A percentile compares a stretch with the other conserved stretches of the same genome.
Conservation (phyloP, 2,113 vertebrate genomes). For the Cryptomyrus ogoouensis region DNA sequence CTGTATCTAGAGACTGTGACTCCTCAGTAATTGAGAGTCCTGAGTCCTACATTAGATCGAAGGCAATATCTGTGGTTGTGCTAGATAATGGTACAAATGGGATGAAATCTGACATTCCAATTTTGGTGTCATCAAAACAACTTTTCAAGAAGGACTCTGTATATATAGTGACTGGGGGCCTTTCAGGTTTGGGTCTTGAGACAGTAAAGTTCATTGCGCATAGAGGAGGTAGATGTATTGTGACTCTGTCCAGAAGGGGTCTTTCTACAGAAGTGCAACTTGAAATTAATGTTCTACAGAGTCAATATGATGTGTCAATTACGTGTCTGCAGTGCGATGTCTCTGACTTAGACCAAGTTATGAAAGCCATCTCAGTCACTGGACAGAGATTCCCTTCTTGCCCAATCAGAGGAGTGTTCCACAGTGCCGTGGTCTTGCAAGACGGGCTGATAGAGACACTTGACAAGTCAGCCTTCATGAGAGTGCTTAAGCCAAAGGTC, state of each 20-base stretch:
- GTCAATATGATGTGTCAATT: slow-evolving; percentile 45
- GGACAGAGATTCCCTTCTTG: slow-evolving; percentile 49
- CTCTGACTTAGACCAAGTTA: slow-evolving; percentile 49
- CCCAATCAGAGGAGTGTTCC: slow-evolving; percentile 74
- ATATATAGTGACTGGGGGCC: slow-evolving; percentile 70
- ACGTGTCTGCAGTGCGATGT: slow-evolving; percentile 65
- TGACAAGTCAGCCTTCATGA: slow-evolving; percentile 55
- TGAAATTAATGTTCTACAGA: slow-evolving; percentile 58
- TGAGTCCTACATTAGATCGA: slow-evolving; percentile 64
- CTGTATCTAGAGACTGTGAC: slow-evolving; percentile 10
- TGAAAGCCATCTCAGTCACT: slow-evolving; percentile 56
- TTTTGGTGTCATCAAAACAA: slow-evolving; percentile 40
- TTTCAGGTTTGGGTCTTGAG: slow-evolving; percentile 80
- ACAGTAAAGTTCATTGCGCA: slow-evolving; percentile 72
- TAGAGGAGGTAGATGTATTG: slow-evolving; percentile 65
- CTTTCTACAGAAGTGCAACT: slow-evolving; percentile 51
- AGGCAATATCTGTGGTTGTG: slow-evolving; percentile 49
- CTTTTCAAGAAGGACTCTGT: slow-evolving; percentile 62
- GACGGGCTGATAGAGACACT: slow-evolving; percentile 66
- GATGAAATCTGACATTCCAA: slow-evolving; percentile 50
- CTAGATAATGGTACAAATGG: slow-evolving; percentile 39
- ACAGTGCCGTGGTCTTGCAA: slow-evolving; percentile 70
- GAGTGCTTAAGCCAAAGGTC: slow-evolving; percentile 75
- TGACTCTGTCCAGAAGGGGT: slow-evolving; percentile 63
- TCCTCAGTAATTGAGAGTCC: neutral